Percentiles rank a stretch among this genome's conserved stretches.
These are phyloP conservation scores for Lepus timidus DNA, from an alignment of 2,113 vertebrate species.

Conservation along the genomic window DNA sequence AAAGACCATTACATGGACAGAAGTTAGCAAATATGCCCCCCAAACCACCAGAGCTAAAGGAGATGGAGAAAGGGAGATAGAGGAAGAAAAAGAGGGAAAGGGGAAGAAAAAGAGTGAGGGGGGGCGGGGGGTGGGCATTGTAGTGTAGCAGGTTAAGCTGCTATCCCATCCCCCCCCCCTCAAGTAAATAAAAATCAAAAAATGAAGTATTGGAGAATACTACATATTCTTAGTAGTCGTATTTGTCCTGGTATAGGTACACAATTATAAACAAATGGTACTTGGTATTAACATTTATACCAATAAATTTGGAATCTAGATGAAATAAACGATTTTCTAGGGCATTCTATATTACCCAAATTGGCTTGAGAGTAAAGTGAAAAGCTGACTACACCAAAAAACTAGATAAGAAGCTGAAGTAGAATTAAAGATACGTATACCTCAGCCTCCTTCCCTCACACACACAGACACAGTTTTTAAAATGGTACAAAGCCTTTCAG, in stretches of 20 bases:
- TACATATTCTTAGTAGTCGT: slow-evolving; percentile 52
- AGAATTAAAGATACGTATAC: slow-evolving; percentile 12
- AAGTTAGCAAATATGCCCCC: slow-evolving; percentile 49
- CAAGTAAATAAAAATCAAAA: too few relatives aligned
- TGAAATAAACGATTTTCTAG: slow-evolving; percentile 51
- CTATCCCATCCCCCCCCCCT: too few relatives aligned
- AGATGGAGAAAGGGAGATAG: not conserved
- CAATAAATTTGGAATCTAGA: slow-evolving; percentile 35
- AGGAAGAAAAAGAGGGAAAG: not conserved
- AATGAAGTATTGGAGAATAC: not conserved
- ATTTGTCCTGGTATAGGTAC: slow-evolving; percentile 4
- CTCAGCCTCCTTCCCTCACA: not conserved
- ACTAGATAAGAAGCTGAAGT: slow-evolving; percentile 53
- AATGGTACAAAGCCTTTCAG: not conserved
- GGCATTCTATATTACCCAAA: slow-evolving; percentile 27
- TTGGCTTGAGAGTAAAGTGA: slow-evolving; percentile 51
- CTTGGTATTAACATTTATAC: slow-evolving; percentile 59
- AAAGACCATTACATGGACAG: slow-evolving; percentile 50
- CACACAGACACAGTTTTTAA: slow-evolving; percentile 9
- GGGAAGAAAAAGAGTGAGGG: not conserved
- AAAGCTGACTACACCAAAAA: slow-evolving; percentile 43
- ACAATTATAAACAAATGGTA: slow-evolving; percentile 30
- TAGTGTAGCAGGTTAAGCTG: too few relatives aligned
- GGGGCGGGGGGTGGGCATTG: too few relatives aligned
- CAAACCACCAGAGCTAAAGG: not conserved